Conservation (phyloP, 2,888 invertebrate genomes). For the Capitulum mitella region DNA sequence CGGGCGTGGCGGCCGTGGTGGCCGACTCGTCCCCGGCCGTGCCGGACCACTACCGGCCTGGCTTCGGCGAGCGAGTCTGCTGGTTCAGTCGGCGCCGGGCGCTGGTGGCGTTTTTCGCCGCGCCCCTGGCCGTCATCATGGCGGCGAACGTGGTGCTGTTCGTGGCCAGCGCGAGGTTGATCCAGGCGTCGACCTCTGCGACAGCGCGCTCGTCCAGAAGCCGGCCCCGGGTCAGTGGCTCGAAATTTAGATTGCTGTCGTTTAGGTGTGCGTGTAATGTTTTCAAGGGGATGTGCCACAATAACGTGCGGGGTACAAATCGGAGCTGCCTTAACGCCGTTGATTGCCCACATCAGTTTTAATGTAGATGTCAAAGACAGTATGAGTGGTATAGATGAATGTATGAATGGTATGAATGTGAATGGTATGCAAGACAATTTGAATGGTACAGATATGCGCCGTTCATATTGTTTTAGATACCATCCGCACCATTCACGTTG, state of each 20-base stretch:
- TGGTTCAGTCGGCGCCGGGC: conserved; percentile 49
- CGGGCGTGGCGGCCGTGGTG: not conserved
- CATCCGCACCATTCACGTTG: no score
- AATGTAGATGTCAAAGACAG: no score
- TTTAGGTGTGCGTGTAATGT: not conserved
- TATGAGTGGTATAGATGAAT: no score
- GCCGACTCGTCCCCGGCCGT: conserved; percentile 26
- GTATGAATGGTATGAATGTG: no score
- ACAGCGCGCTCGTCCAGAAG: conserved; percentile 43
- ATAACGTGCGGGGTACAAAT: no score
- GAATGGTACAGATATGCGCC: no score
- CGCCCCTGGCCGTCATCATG: conserved; percentile 46
- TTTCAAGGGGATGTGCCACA: not conserved
- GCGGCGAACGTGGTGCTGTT: conserved; percentile 45
- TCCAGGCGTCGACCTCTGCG: no score
- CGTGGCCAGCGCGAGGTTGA: no score
- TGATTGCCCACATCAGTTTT: not conserved
- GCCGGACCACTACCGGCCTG: conserved; percentile 26
- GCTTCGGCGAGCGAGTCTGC: conserved; percentile 39
- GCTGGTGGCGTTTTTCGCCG: conserved; percentile 48
- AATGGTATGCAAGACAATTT: no score
- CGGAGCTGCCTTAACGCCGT: not conserved
- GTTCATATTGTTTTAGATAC: no score
- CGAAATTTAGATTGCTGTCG: not conserved
- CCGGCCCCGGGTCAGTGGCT: conserved; percentile 36